Evolutionary conservation across 2,113 vertebrate genomes (phyloP), one percentile per base, ranked within the genome.

Genomic region (Cololabis saira): DNA sequence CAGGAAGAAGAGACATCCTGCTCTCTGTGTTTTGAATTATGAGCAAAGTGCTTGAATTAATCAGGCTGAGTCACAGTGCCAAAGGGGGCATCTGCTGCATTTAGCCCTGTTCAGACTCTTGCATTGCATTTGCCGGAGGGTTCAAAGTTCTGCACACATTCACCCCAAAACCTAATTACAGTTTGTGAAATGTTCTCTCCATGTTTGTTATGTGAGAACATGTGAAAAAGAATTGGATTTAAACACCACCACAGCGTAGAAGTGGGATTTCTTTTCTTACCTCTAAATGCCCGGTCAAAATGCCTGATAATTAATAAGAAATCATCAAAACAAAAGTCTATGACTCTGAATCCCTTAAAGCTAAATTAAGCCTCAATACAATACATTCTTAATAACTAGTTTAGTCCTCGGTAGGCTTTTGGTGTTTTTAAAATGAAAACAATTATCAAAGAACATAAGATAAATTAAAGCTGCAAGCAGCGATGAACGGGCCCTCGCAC

Each of bases 41-140:
- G 61, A 82, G 58, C 53, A 73, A 78, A 82, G 58, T 33, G 19
- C 19, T 30, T 48, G 45, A 71, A 78, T 82, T 79, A 81, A 76
- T 79, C 62, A 76, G 69, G 57, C 55, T 64, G 56, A 82, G 66
- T 76, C 71, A 71, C 22, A 48, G 45, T 58, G 73, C 63, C 73
- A 81, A 55, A 57, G 42, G 64, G 68, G 62, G 49, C 77, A 65
- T 74, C 68, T 79, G 61, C 50, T 81, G 73, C 65, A 24, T 59
- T 74, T 63, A 74, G 71, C 69, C 47, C 42, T 67, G 52, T 50
- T 71, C 71, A 74, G 53, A 37, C 16, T 63, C 65, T 52, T 66
- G 27, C 61, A 45, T 52, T 66, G 27, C 61, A 45, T 44, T 61
- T 7, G 6, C 71, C 66, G 56, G 61, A n/a, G 5, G 72, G 51